Evolutionary conservation across 2,888 invertebrate species (phyloP).

Genomic region (Bhutanitis thaidina): DNA sequence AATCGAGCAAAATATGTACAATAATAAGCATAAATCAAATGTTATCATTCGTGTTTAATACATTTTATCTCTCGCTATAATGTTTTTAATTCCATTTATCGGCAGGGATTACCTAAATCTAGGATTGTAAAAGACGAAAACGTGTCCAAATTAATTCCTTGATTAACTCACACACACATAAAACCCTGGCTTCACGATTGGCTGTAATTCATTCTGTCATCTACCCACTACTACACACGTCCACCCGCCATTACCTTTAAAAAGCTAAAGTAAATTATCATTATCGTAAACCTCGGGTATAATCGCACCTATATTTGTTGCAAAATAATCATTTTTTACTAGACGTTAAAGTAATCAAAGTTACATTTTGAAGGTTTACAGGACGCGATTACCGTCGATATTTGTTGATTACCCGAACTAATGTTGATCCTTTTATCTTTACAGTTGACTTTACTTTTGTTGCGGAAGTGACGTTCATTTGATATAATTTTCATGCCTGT

Average conservation of each 20-base stretch:
- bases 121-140: conserved; percentile 50
- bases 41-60: conserved; percentile 69
- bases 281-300: conserved; percentile 54
- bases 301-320: conserved; percentile 55
- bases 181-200: conserved; percentile 23
- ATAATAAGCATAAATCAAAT: conserved; percentile 68
- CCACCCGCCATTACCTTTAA: conserved; percentile 19
- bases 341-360: conserved; percentile 63
- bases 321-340: conserved; percentile 41
- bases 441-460: conserved; percentile 18
- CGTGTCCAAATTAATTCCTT: conserved; percentile 25
- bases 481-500: not conserved
- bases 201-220: conserved; percentile 17
- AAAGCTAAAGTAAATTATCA: conserved; percentile 18
- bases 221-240: conserved; percentile 20
- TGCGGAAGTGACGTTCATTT: conserved; percentile 22
- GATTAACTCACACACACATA: conserved; percentile 23
- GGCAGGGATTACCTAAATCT: conserved; percentile 53
- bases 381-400: conserved; percentile 34
- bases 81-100: conserved; percentile 62
- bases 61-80: conserved; percentile 59
- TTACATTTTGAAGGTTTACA: conserved; percentile 54
- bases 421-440: conserved; percentile 31
- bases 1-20: no score
- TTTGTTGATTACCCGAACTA: conserved; percentile 30